Percentiles rank a stretch among this genome's conserved stretches.
Conservation (phyloP, 2,113 vertebrate genomes). For the Leptobrachium ailaonicum region DNA sequence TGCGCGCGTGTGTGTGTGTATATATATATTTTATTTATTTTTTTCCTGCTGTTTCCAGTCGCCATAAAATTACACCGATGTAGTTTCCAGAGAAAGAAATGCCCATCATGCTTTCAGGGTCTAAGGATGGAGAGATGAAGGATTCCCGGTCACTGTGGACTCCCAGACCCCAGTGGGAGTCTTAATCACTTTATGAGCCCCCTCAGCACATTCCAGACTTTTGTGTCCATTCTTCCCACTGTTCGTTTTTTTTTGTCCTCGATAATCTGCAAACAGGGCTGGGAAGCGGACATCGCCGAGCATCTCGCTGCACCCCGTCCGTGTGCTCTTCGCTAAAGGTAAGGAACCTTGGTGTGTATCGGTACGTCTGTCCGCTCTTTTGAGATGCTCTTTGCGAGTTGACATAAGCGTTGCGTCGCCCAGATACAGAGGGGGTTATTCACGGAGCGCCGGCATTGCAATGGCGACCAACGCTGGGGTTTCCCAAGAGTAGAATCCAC, state of each 20-base stretch:
- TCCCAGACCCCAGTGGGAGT: conserved; percentile 19
- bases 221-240: conserved; percentile 25
- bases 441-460: too few relatives aligned
- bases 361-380: neutral
- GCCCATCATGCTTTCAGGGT: conserved; percentile 4
- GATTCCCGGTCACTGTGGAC: conserved; percentile 8
- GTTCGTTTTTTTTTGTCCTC: conserved; percentile 20
- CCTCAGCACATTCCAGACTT: conserved; percentile 45
- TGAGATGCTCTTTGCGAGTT: too few relatives aligned
- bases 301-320: neutral
- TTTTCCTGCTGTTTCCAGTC: neutral
- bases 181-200: conserved; percentile 38
- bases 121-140: conserved; percentile 3
- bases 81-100: conserved; percentile 8
- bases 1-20: too few relatives aligned
- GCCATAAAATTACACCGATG: conserved; percentile 16
- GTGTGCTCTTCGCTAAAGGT: conserved; percentile 16
- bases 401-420: too few relatives aligned
- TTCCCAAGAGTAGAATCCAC: too few relatives aligned
- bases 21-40: neutral
- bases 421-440: too few relatives aligned
- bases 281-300: neutral
- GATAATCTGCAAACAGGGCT: conserved; percentile 3
- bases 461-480: too few relatives aligned
- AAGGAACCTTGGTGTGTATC: neutral